Percentiles rank a stretch among this genome's conserved stretches.
Conservation (phyloP, 2,888 invertebrate genomes). For the Drosophila recens region DNA sequence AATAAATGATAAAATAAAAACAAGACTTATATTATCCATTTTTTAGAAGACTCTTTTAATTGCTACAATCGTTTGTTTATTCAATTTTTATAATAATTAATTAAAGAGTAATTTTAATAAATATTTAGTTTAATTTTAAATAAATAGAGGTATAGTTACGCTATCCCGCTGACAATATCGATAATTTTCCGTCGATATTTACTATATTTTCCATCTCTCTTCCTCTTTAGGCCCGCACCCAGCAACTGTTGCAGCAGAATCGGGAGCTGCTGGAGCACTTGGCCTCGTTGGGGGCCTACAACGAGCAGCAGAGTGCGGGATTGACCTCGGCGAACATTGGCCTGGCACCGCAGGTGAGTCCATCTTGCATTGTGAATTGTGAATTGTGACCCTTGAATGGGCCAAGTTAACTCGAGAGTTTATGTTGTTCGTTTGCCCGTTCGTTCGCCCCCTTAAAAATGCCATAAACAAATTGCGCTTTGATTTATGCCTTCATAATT, state of each 20-base stretch:
- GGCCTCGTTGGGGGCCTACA: slow-evolving; percentile 94
- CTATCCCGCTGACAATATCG: too few species aligned
- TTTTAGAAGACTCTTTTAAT: too few species aligned
- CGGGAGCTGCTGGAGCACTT: slow-evolving; percentile 98
- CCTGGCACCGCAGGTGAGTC: slow-evolving; percentile 89
- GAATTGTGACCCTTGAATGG: slow-evolving; percentile 3
- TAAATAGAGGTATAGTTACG: too few species aligned
- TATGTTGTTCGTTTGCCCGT: slow-evolving; percentile 55
- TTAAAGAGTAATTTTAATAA: too few species aligned
- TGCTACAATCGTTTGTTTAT: too few species aligned
- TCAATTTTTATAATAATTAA: too few species aligned
- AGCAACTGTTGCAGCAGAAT: slow-evolving; percentile 97
- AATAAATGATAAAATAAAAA: too few species aligned
- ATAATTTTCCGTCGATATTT: too few species aligned
- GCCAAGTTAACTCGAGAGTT: slow-evolving; percentile 46
- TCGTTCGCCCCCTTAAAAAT: not conserved
- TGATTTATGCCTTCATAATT: slow-evolving; percentile 61
- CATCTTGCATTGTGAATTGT: not conserved
- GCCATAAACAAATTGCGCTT: slow-evolving; percentile 55
- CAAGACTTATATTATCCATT: too few species aligned
- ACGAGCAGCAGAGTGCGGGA: slow-evolving; percentile 91
- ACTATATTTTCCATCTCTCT: too few species aligned
- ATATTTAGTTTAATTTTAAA: too few species aligned
- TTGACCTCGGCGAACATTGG: slow-evolving; percentile 86
- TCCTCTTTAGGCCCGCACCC: slow-evolving; percentile 90